Evolutionary conservation across 2,797 vertebrate species (phyloP).

Genomic region (Hoplostethus mediterraneus): DNA sequence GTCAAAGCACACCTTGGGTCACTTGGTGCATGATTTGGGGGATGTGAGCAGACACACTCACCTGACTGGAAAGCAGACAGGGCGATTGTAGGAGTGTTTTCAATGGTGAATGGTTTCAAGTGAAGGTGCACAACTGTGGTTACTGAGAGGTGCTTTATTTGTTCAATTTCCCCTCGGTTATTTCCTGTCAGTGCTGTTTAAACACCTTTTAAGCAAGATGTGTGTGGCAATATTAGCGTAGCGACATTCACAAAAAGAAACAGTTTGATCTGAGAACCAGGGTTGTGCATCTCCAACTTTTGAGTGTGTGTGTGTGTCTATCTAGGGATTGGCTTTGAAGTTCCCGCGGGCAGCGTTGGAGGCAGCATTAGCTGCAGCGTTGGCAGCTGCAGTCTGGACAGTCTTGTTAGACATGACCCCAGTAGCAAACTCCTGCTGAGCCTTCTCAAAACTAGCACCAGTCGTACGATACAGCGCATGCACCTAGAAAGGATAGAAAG

Average conservation of each 20-base stretch:
- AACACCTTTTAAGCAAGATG: conserved; percentile 35
- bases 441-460: conserved; percentile 96
- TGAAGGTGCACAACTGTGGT: conserved; percentile 67
- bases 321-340: conserved; percentile 86
- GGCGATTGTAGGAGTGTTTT: conserved; percentile 38
- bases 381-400: conserved; percentile 94
- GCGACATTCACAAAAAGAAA: conserved; percentile 51
- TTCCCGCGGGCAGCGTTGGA: conserved; percentile 86
- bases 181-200: conserved; percentile 21
- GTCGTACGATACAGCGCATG: conserved; percentile 96
- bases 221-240: conserved; percentile 23
- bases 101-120: conserved; percentile 24
- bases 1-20: conserved; percentile 43
- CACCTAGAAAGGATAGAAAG: conserved; percentile 80
- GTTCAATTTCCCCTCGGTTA: conserved; percentile 5
- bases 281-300: conserved; percentile 66
- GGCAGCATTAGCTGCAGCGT: conserved; percentile 91
- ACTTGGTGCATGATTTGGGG: conserved; percentile 43
- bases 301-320: conserved; percentile 21
- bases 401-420: conserved; percentile 99
- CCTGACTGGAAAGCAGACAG: conserved; percentile 59
- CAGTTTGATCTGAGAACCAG: conserved; percentile 55
- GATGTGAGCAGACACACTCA: conserved; percentile 51
- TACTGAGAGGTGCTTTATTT: not conserved
- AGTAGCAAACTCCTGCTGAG: conserved; percentile 96